Evolutionary conservation across 2,888 invertebrate genomes (phyloP), one percentile per base, ranked within the genome.

Genomic region (Dexiosoma caninum): DNA sequence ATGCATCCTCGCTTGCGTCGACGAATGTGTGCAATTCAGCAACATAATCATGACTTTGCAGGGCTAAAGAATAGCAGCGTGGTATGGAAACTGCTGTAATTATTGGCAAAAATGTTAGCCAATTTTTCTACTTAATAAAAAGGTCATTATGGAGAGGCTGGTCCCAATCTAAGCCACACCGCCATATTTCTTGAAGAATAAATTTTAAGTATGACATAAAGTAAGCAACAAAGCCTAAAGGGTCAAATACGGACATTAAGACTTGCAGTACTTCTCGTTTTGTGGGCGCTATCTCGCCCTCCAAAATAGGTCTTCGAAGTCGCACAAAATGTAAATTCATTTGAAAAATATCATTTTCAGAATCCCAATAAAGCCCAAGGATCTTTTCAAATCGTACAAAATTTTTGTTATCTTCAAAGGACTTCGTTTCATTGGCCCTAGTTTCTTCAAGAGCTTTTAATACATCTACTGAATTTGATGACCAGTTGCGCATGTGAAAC

Each of bases 241-340:
- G 62, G n/a, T 77, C 77, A 6, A 70, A 77, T 16, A 71, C 70
- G 0, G 76, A 70, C 69, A 62, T 69, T 3, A 77, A n/a, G n/a
- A 78, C 59, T 14, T 66, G 57, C 0, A 71, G 42, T 3, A 78
- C 35, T 19, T 74, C 74, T 23, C 74, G 7, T 2, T 78, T 74
- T 2, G 74, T 72, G 9, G 72, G 66, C 4, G 67, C 14, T 30
- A 78, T 21, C 4, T 60, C 16, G 12, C 9, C 23, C n/a, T 6
- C n/a, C 1, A 75, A 0, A 30, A 75, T 66, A 2, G 57, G 66
- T 40, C 40, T 12, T 1, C 10, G 8, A 21, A 67, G 49, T 10
- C 67, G 16, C 0, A 42, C 59, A 53, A 76, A 60, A 74, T n/a
- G n/a, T n/a, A n/a, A n/a, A n/a, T n/a, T n/a, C n/a, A n/a, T n/a